Evolutionary conservation across 2,113 vertebrate genomes (phyloP), one percentile per base, ranked within the genome.

Genomic region (Gallinago undulata): DNA sequence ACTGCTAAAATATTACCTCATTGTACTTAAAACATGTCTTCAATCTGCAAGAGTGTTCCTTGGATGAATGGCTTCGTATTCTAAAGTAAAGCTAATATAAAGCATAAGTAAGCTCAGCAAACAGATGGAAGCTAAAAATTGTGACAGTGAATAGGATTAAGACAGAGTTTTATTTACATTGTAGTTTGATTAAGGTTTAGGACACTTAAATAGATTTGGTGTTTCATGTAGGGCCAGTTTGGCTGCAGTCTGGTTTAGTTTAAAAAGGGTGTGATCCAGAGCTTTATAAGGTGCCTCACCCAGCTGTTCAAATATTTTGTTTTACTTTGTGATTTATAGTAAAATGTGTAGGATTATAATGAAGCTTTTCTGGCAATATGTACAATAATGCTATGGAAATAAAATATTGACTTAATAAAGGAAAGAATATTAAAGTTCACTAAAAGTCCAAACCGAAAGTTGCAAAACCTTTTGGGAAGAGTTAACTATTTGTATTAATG

Each of bases 271-370:
- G 96, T 97, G 96, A 98, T 93, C 93, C 70, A 66, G 85, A 60
- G 89, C 80, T 98, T 97, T 97, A 94, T 92, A 97, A 96, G 88
- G 96, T 97, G 83, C 96, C 97, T 97, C 90, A 91, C 95, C 85
- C 98, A 98, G 97, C 98, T 98, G 98, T 97, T 97, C 96, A 98
- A 98, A 98, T 97, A 98, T 96, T 98, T 95, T 97, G 89, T 97
- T 98, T 98, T 96, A 97, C 96, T 97, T 97, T 93, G 92, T 96
- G 94, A 97, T 97, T 98, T 97, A 90, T 96, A 96, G 92, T 93
- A 94, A 98, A 98, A 98, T 95, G 80, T 85, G 67, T 96, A 97
- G 95, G 90, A 97, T 97, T 96, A 97, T 96, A 95, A 96, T 97
- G 96, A 97, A 97, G 77, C 72, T 97, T 97, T 96, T 97, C 85